A percentile compares a stretch with the other conserved stretches of the same genome.
These are phyloP conservation scores for Drosophila diplacantha DNA, from an alignment of 2,888 invertebrate species.

Conservation along the genomic window DNA sequence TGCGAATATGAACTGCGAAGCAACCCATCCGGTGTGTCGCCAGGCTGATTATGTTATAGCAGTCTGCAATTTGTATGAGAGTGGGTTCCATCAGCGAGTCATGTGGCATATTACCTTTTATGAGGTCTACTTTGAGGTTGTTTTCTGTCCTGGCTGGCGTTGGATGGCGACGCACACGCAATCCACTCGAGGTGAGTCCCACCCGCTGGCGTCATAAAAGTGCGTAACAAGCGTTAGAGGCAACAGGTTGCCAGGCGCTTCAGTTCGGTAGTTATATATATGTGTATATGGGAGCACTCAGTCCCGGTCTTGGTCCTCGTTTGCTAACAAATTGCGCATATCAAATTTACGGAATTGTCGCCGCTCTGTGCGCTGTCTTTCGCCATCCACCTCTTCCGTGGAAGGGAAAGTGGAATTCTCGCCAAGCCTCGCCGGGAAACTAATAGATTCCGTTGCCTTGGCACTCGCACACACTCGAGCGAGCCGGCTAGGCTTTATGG, in stretches of 20 bases:
- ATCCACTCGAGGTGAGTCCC: conserved; percentile 24
- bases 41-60: conserved; percentile 51
- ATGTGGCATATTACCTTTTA: conserved; percentile 56
- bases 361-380: conserved; percentile 11
- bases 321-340: conserved; percentile 70
- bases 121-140: conserved; percentile 44
- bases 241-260: conserved; percentile 40
- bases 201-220: conserved; percentile 42
- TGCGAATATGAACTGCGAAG: conserved; percentile 4
- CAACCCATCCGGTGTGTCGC: conserved; percentile 13
- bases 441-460: conserved; percentile 66
- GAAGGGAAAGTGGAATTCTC: conserved; percentile 34
- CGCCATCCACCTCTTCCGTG: conserved; percentile 16
- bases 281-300: conserved; percentile 9
- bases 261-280: conserved; percentile 37
- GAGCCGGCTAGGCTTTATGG: conserved; percentile 21
- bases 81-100: conserved; percentile 43
- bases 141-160: conserved; percentile 10
- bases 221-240: conserved; percentile 46
- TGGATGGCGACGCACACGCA: conserved; percentile 28
- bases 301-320: conserved; percentile 43
- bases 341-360: conserved; percentile 70
- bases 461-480: conserved; percentile 17
- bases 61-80: conserved; percentile 12
- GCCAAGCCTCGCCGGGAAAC: conserved; percentile 57